phyloP scores from a whole-genome alignment of 2,113 vertebrate species.

The Dromaius novaehollandiae region DNA sequence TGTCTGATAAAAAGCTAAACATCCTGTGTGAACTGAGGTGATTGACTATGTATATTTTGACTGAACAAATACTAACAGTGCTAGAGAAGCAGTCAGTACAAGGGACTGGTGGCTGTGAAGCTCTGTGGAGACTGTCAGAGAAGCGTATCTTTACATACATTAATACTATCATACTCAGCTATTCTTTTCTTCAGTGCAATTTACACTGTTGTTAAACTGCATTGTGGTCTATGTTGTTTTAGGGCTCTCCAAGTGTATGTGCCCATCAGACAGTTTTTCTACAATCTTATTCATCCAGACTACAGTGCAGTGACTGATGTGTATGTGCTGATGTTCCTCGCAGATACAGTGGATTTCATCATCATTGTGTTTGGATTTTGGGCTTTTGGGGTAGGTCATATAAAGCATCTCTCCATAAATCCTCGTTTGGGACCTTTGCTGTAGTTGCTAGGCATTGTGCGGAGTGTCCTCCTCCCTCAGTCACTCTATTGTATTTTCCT shows the following conservation, averaged over 20 bases:
- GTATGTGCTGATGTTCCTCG: constrained; percentile 97
- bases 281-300: constrained; percentile 95
- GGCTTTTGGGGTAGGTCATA: constrained; percentile 92
- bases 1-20: not conserved
- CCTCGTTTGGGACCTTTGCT: not conserved
- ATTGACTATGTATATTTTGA: not conserved
- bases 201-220: not conserved
- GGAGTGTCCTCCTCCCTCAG: not conserved
- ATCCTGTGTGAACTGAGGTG: not conserved
- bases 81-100: not conserved
- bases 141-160: not conserved
- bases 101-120: not conserved
- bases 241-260: constrained; percentile 91
- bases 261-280: constrained; percentile 95
- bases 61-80: not conserved
- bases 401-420: not conserved
- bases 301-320: constrained; percentile 98
- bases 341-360: constrained; percentile 97
- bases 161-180: not conserved
- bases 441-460: not conserved
- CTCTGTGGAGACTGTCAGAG: not conserved
- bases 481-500: constrained; percentile 2
- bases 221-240: constrained; percentile 20
- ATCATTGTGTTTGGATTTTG: constrained; percentile 98
- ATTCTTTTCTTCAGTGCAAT: not conserved